Percentiles rank a stretch among this genome's conserved stretches.
These are phyloP conservation scores for Aegotheles bennettii DNA, from an alignment of 2,113 vertebrate genomes.

Conservation along the genomic window DNA sequence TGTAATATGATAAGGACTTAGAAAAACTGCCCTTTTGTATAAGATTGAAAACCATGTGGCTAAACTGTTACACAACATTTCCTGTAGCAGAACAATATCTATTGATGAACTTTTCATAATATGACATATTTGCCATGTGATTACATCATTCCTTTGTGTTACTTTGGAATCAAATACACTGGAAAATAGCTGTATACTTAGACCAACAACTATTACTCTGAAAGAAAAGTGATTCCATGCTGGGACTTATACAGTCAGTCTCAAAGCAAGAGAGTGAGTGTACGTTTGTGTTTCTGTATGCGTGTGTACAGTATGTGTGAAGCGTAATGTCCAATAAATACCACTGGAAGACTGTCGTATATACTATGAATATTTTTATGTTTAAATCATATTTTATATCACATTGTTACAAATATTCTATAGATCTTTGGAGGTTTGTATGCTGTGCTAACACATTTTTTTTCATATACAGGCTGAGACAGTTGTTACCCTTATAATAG, in stretches of 20 bases:
- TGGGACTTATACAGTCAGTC: not conserved
- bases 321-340: slow-evolving; percentile 44
- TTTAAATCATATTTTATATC: slow-evolving; percentile 76
- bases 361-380: slow-evolving; percentile 76
- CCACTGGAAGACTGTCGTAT: slow-evolving; percentile 57
- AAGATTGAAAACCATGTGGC: slow-evolving; percentile 55
- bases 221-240: slow-evolving; percentile 19
- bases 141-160: slow-evolving; percentile 60
- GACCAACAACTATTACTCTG: slow-evolving; percentile 57
- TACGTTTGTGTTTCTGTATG: slow-evolving; percentile 39
- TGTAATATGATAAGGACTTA: slow-evolving; percentile 24
- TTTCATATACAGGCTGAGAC: slow-evolving; percentile 73
- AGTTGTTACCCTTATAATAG: slow-evolving; percentile 37
- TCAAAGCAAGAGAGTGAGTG: slow-evolving; percentile 3
- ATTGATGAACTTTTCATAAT: slow-evolving; percentile 65
- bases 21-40: slow-evolving; percentile 50
- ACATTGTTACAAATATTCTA: slow-evolving; percentile 68
- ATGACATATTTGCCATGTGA: slow-evolving; percentile 42
- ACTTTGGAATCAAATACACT: slow-evolving; percentile 53
- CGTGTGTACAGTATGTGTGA: slow-evolving; percentile 44
- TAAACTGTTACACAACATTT: slow-evolving; percentile 69
- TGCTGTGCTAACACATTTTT: slow-evolving; percentile 73
- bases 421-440: slow-evolving; percentile 82
- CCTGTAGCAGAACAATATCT: slow-evolving; percentile 74
- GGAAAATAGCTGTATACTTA: slow-evolving; percentile 57